A percentile compares a stretch with the other conserved stretches of the same genome.
Evolutionary conservation across 2,113 vertebrate genomes (phyloP).

Genomic region (Clarias gariepinus): DNA sequence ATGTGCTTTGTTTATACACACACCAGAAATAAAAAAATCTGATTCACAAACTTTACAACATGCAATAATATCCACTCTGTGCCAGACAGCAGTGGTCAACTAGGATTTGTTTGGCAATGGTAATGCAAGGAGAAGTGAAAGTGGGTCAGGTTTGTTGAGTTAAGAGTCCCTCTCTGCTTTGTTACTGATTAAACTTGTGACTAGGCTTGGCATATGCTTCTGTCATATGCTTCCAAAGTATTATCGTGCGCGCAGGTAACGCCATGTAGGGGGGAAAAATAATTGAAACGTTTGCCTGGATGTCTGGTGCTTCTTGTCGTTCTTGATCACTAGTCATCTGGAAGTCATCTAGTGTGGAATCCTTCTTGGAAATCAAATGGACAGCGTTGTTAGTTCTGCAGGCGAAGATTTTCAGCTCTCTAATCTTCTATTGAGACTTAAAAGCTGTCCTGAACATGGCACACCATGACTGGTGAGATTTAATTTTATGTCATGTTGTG

Average conservation of each 20-base stretch:
- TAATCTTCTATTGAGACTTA: not conserved
- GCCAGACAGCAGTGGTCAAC: not conserved
- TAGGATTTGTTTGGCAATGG: not conserved
- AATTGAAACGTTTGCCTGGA: not conserved
- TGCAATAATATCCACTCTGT: not conserved
- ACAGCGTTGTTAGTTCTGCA: not conserved
- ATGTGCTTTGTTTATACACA: no score
- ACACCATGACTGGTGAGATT: not conserved
- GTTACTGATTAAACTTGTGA: constrained; percentile 7
- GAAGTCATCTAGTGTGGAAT: not conserved
- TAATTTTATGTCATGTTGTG: no score
- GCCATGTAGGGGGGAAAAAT: no score
- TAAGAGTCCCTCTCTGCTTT: not conserved
- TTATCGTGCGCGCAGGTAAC: not conserved
- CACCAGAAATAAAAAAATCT: not conserved
- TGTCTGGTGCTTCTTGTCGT: not conserved
- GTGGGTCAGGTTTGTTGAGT: constrained; percentile 14
- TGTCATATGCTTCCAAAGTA: not conserved
- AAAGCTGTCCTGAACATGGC: not conserved
- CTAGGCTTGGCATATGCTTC: constrained; percentile 5
- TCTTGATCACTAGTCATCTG: not conserved
- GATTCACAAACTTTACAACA: not conserved
- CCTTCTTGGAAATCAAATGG: not conserved
- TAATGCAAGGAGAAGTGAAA: not conserved
- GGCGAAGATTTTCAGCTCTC: not conserved